A percentile compares a stretch with the other conserved stretches of the same genome.
Conservation (phyloP, 2,113 vertebrate species). For the Cyprinodon brontotheroides region DNA sequence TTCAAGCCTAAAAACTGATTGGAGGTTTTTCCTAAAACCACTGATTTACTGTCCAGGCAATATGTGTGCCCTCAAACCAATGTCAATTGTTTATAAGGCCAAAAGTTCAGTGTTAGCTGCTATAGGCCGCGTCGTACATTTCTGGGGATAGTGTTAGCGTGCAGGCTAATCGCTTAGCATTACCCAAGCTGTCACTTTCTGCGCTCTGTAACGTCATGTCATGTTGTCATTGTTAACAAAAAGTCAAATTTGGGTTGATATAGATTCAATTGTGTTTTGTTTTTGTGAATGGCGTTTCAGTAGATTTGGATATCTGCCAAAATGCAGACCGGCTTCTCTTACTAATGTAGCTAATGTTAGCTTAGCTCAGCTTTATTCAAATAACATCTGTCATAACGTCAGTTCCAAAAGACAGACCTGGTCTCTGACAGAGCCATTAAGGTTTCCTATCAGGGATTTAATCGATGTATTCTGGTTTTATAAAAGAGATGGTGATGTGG, state of each 20-base stretch:
- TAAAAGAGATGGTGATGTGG: neutral
- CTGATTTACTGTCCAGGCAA: neutral
- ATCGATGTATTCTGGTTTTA: constrained; percentile 14
- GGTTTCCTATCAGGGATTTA: constrained; percentile 42
- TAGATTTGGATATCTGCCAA: constrained; percentile 2
- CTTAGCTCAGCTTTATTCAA: constrained; percentile 56
- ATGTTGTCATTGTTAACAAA: neutral
- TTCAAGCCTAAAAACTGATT: constrained; percentile 19
- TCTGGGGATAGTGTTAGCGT: constrained; percentile 54
- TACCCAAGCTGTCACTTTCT: constrained; percentile 64
- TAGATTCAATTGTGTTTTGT: neutral
- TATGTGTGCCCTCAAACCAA: constrained; percentile 2
- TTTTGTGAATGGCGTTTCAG: neutral
- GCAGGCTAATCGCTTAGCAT: constrained; percentile 54
- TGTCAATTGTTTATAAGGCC: constrained; percentile 46
- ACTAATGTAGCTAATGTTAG: constrained; percentile 59
- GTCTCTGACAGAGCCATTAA: constrained; percentile 34
- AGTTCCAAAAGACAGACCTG: constrained; percentile 39
- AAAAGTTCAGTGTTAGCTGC: constrained; percentile 56
- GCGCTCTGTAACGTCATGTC: constrained; percentile 24
- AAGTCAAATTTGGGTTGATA: neutral
- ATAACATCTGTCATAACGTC: constrained; percentile 75
- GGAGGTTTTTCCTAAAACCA: neutral
- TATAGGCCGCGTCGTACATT: constrained; percentile 65
- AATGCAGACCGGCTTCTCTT: constrained; percentile 61